Evolutionary conservation across 1,140 invertebrate species (phyloP).

Genomic region (Bicyclus anynana): DNA sequence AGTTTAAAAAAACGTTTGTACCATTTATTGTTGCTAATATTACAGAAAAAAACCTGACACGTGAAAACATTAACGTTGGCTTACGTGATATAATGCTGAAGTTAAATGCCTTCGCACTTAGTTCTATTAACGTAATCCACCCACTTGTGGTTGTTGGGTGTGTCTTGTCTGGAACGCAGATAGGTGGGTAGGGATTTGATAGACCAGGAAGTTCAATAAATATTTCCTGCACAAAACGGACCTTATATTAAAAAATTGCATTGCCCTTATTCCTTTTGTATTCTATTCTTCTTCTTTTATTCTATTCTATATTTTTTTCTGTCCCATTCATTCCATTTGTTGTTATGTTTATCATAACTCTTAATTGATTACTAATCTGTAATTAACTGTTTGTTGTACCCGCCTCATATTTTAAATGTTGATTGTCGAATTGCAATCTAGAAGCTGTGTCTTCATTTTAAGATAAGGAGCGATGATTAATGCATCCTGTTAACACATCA

Average conservation of each 20-base stretch:
- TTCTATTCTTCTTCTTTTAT: too few relatives aligned
- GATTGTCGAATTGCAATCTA: background rate
- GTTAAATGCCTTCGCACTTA: conserved; percentile 13
- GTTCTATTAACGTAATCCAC: conserved; percentile 16
- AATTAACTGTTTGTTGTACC: background rate
- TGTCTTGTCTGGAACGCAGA: conserved; percentile 2
- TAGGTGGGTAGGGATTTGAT: background rate
- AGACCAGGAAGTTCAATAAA: too few relatives aligned
- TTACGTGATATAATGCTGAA: background rate
- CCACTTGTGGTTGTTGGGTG: conserved; percentile 13
- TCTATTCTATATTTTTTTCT: too few relatives aligned
- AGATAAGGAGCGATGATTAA: background rate
- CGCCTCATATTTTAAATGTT: background rate
- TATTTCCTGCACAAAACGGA: background rate
- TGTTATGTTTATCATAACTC: too few relatives aligned
- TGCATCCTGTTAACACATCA: background rate
- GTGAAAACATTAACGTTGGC: too few relatives aligned
- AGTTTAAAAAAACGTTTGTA: too few relatives aligned
- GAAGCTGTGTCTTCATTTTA: background rate
- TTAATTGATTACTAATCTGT: background rate
- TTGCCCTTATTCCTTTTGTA: background rate
- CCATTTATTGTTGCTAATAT: too few relatives aligned
- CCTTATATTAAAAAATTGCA: background rate
- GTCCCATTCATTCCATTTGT: too few relatives aligned
- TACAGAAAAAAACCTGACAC: too few relatives aligned